Conservation (phyloP, 2,888 invertebrate genomes). For the Trissonchulus latispiculum region DNA sequence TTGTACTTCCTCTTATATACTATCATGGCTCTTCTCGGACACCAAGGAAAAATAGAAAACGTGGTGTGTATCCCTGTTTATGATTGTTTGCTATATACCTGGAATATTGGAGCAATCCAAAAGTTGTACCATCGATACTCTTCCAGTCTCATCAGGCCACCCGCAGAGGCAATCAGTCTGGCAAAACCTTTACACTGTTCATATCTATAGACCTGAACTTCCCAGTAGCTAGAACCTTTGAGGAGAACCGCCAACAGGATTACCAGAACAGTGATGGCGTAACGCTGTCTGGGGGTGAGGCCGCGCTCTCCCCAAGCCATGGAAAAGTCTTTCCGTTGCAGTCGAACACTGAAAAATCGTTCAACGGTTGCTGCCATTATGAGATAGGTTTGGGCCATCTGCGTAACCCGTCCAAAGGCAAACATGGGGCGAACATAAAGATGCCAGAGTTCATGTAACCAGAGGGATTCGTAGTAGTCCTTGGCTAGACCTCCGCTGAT, state of each 20-base stretch:
- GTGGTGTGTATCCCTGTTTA: no score
- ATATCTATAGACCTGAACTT: not conserved
- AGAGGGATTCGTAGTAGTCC: conserved; percentile 8
- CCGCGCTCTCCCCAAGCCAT: not conserved
- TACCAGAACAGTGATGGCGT: not conserved
- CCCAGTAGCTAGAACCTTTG: conserved; percentile 1
- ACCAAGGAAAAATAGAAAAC: no score
- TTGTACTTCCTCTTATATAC: no score
- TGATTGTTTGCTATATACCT: no score
- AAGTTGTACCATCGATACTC: conserved; percentile 10
- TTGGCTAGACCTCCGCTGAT: conserved; percentile 10
- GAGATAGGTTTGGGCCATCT: conserved; percentile 11
- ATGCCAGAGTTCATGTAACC: conserved; percentile 11
- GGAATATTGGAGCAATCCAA: conserved; percentile 12
- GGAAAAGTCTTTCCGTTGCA: not conserved
- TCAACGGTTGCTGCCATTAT: conserved; percentile 15
- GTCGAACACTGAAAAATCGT: conserved; percentile 7
- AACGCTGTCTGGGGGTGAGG: not conserved
- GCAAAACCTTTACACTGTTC: conserved; percentile 6
- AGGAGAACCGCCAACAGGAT: not conserved
- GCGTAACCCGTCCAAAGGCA: conserved; percentile 12
- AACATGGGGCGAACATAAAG: conserved; percentile 7
- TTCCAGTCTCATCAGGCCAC: not conserved
- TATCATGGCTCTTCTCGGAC: no score
- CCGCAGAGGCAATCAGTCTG: not conserved